Conservation (phyloP, 2,888 invertebrate species). For the Lycophotia porphyrea region DNA sequence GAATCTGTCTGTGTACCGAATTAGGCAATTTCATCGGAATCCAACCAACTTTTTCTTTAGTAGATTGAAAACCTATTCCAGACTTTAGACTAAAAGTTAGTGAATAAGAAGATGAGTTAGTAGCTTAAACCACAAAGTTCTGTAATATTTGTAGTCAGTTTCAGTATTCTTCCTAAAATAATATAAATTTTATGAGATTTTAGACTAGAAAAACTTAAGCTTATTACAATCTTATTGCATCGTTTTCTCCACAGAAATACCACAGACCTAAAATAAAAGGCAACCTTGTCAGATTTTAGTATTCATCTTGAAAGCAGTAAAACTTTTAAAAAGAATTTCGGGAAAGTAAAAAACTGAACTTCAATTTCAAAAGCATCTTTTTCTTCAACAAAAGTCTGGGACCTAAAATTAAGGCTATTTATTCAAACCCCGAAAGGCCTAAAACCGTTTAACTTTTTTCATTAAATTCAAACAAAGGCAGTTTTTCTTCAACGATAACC, state of each 20-base stretch:
- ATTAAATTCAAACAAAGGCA: slow-evolving; percentile 33
- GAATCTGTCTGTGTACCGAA: too few relatives aligned
- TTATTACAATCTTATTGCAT: background rate
- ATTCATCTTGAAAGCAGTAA: slow-evolving; percentile 12
- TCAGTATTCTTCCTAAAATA: background rate
- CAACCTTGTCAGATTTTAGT: background rate
- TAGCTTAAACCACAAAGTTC: background rate
- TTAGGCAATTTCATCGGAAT: too few relatives aligned
- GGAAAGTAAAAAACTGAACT: background rate
- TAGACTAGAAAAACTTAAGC: background rate
- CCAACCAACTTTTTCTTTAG: too few relatives aligned
- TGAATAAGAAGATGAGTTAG: background rate
- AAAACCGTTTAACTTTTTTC: slow-evolving; percentile 17
- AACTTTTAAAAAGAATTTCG: background rate
- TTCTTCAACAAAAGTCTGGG: background rate
- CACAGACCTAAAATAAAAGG: background rate
- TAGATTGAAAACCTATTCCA: too few relatives aligned
- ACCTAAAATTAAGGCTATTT: slow-evolving; percentile 21
- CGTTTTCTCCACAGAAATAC: background rate
- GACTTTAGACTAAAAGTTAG: background rate
- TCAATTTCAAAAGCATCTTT: background rate
- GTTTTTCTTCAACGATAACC: background rate
- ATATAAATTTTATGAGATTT: background rate
- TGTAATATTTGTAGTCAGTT: background rate
- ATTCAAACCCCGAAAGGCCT: slow-evolving; percentile 4